Conservation (phyloP, 2,888 invertebrate species). For the Amblyjoppa fuscipennis region DNA sequence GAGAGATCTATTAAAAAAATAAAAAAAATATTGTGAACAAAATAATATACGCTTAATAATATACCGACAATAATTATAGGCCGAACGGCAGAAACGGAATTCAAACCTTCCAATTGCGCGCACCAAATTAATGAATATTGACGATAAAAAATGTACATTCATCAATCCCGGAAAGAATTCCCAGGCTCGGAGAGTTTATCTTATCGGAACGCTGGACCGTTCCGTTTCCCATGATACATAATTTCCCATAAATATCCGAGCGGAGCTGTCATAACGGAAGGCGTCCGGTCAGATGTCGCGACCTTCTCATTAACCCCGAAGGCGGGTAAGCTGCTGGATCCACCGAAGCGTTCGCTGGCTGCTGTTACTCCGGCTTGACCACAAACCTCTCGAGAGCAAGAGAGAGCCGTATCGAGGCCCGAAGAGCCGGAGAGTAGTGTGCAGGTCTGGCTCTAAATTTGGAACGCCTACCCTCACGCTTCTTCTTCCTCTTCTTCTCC, state of each 20-base stretch:
- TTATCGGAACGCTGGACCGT: constrained; percentile 51
- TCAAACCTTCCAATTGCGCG: background rate
- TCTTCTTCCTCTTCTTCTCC: constrained; percentile 64
- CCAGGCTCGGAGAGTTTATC: constrained; percentile 37
- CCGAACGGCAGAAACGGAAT: background rate
- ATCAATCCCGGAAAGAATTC: constrained; percentile 26
- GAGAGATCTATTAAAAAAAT: too few species aligned
- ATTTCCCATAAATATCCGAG: constrained; percentile 80
- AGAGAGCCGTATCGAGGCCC: constrained; percentile 73
- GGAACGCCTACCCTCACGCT: constrained; percentile 79
- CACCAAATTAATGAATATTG: too few species aligned
- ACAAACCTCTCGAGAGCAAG: constrained; percentile 78
- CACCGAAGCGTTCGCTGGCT: constrained; percentile 59
- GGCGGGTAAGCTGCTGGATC: constrained; percentile 66
- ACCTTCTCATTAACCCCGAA: constrained; percentile 82
- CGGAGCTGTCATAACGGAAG: constrained; percentile 81
- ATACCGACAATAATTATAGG: too few species aligned
- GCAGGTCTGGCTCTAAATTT: constrained; percentile 77
- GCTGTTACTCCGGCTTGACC: constrained; percentile 76
- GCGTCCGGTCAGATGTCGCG: constrained; percentile 81
- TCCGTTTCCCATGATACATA: constrained; percentile 78
- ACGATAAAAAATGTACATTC: background rate
- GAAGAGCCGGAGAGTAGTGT: constrained; percentile 57
- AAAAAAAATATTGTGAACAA: too few species aligned
- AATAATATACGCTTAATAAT: too few species aligned